Percentiles rank a stretch among this genome's conserved stretches.
Evolutionary conservation across 2,797 vertebrate species (phyloP).

Genomic region (Pseudomugil gertrudae): DNA sequence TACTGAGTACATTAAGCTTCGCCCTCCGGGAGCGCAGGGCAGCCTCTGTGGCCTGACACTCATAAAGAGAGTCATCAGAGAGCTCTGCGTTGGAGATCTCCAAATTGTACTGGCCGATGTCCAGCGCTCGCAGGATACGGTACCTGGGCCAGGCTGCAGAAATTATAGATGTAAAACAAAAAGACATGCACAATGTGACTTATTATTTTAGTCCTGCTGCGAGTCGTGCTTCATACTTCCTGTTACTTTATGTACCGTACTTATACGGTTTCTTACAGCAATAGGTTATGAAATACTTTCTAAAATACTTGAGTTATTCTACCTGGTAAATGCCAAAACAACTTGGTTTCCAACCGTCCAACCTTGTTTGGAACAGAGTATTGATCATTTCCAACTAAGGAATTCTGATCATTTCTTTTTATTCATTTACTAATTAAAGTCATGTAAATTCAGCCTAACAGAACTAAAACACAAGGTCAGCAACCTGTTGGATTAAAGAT

Average conservation of each 20-base stretch:
- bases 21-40: constrained; percentile 91
- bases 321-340: neutral
- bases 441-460: neutral
- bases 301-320: too few relatives aligned
- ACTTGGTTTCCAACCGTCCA: neutral
- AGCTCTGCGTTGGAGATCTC: constrained; percentile 90
- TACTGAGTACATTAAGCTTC: constrained; percentile 93
- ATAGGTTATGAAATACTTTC: neutral
- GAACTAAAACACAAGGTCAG: too few relatives aligned
- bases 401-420: neutral
- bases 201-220: neutral
- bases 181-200: constrained; percentile 6
- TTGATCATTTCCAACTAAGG: neutral
- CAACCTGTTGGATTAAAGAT: too few relatives aligned
- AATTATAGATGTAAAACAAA: too few relatives aligned
- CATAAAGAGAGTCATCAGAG: constrained; percentile 91
- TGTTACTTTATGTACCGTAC: constrained; percentile 4
- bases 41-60: constrained; percentile 95
- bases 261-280: constrained; percentile 12
- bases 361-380: neutral
- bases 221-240: constrained; percentile 3
- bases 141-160: constrained; percentile 96
- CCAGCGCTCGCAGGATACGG: constrained; percentile 86
- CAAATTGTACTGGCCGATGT: constrained; percentile 93
- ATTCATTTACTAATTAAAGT: neutral